Percentiles rank a stretch among this genome's conserved stretches.
Evolutionary conservation across 2,113 vertebrate genomes (phyloP).

Genomic region (Erinaceus europaeus): DNA sequence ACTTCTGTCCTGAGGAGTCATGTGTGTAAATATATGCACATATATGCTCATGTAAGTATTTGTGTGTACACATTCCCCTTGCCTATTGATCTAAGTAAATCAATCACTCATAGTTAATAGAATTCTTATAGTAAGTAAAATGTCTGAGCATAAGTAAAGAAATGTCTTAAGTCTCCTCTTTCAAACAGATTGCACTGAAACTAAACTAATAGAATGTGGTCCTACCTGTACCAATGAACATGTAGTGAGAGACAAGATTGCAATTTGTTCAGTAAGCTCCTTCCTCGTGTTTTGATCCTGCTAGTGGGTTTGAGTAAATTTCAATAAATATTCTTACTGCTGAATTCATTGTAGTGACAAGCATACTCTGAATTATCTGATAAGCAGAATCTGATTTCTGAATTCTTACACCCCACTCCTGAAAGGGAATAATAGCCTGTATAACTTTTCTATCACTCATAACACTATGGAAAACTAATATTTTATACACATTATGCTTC

Average conservation of each 20-base stretch:
- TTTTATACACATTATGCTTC: not conserved
- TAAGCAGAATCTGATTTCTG: not conserved
- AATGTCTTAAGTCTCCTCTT: not conserved
- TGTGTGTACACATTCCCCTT: not conserved
- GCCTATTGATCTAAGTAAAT: not conserved
- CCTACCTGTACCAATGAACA: not conserved
- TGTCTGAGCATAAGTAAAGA: no score
- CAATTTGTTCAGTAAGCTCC: not conserved
- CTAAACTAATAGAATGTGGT: not conserved
- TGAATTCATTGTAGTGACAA: not conserved
- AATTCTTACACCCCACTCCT: not conserved
- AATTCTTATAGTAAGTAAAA: not conserved
- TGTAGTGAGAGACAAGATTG: not conserved
- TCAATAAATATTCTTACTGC: not conserved
- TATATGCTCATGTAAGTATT: not conserved
- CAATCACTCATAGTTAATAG: not conserved
- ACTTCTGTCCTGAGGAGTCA: accelerated
- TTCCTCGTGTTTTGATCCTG: not conserved
- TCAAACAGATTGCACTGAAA: not conserved
- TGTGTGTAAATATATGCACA: not conserved
- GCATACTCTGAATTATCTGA: not conserved
- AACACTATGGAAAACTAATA: not conserved
- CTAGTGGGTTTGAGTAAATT: not conserved
- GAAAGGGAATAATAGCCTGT: not conserved
- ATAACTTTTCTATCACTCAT: not conserved